A percentile compares a stretch with the other conserved stretches of the same genome.
phyloP scores from a whole-genome alignment of 1,140 invertebrate species.

The Drosophila repleta region DNA sequence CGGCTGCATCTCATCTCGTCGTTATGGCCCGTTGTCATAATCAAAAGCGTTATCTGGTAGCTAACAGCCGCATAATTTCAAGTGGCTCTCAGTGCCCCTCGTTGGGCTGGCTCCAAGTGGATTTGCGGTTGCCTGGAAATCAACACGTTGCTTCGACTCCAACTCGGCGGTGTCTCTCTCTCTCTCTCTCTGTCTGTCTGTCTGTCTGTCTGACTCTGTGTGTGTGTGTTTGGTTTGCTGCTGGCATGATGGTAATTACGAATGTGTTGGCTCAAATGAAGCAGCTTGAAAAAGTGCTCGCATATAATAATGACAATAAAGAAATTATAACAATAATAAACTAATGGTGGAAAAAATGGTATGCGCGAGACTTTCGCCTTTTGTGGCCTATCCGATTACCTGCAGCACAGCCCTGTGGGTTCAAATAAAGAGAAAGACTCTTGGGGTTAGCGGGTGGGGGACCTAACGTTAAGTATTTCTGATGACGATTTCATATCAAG shows the following conservation, averaged over 20 bases:
- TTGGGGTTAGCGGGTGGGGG: background rate
- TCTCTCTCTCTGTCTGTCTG: background rate
- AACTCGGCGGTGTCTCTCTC: background rate
- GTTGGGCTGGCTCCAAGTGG: slow-evolving; percentile 66
- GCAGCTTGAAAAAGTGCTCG: slow-evolving; percentile 48
- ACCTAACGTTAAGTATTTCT: slow-evolving; percentile 15
- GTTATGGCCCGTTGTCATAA: slow-evolving; percentile 72
- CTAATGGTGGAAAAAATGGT: slow-evolving; percentile 58
- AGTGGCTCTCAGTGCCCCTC: slow-evolving; percentile 59
- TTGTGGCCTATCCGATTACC: slow-evolving; percentile 73
- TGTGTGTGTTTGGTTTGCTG: slow-evolving; percentile 22
- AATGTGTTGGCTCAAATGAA: slow-evolving; percentile 52
- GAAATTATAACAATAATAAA: slow-evolving; percentile 80
- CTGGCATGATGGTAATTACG: slow-evolving; percentile 49
- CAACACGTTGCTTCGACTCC: slow-evolving; percentile 56
- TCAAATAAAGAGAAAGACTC: slow-evolving; percentile 10
- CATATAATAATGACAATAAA: slow-evolving; percentile 72
- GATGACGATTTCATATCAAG: slow-evolving; percentile 30
- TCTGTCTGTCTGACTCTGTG: background rate
- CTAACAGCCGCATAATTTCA: slow-evolving; percentile 80
- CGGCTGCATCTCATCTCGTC: slow-evolving; percentile 45
- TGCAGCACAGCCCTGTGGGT: slow-evolving; percentile 32
- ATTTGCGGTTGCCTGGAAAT: slow-evolving; percentile 75
- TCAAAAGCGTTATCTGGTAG: slow-evolving; percentile 81
- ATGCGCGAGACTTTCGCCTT: slow-evolving; percentile 64